Evolutionary conservation across 2,113 vertebrate species (phyloP).

Genomic region (Hippolais icterina): DNA sequence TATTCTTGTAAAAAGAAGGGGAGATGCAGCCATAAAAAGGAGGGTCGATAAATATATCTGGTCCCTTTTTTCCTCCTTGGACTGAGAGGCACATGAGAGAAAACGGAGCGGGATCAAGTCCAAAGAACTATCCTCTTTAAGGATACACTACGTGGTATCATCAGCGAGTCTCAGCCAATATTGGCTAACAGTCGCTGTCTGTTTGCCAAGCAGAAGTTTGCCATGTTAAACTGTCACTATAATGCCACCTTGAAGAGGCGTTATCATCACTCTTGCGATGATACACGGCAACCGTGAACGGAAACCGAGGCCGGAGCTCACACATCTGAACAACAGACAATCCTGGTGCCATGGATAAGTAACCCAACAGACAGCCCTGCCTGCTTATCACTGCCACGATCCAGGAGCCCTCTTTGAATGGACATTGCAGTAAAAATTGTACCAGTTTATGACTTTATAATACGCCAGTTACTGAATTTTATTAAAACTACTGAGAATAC

Average conservation of each 20-base stretch:
- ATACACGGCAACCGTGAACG: constrained; percentile 65
- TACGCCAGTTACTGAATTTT: neutral
- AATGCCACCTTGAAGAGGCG: constrained; percentile 69
- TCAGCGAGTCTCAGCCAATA: constrained; percentile 54
- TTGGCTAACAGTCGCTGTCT: constrained; percentile 67
- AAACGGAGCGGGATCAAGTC: constrained; percentile 36
- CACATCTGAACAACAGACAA: constrained; percentile 55
- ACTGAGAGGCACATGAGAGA: constrained; percentile 5
- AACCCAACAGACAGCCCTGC: constrained; percentile 22
- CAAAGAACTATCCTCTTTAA: constrained; percentile 62
- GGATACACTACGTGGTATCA: constrained; percentile 39
- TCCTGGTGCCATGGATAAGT: constrained; percentile 62
- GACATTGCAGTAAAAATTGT: neutral
- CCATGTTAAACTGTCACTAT: constrained; percentile 69
- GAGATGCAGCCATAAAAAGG: neutral
- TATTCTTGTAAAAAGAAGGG: neutral
- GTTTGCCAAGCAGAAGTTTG: constrained; percentile 69
- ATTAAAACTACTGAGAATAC: neutral
- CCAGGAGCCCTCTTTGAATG: constrained; percentile 3
- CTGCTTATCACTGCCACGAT: constrained; percentile 2
- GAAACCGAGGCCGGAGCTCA: constrained; percentile 56
- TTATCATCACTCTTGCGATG: constrained; percentile 66
- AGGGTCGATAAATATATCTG: neutral
- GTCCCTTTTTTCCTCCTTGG: neutral
- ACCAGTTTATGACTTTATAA: neutral